Conservation (phyloP, 2,797 vertebrate genomes). For the Paramormyrops hopkinsi region DNA sequence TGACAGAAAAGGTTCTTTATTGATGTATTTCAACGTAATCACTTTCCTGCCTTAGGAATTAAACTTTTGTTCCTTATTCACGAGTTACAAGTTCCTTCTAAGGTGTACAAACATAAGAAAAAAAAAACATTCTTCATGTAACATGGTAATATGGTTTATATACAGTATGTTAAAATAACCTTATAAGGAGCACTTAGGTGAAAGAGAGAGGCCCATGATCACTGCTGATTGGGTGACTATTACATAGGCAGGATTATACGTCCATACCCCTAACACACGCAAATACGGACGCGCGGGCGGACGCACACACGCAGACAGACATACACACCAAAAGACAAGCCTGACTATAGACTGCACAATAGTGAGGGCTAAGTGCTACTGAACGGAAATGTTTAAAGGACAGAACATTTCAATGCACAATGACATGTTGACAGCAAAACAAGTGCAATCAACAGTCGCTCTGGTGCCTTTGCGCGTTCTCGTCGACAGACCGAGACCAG, state of each 20-base stretch:
- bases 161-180: slow-evolving; percentile 51
- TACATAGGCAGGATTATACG: not conserved
- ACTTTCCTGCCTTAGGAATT: slow-evolving; percentile 31
- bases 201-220: slow-evolving; percentile 31
- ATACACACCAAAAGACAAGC: not conserved
- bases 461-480: not conserved
- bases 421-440: not conserved
- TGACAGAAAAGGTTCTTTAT: slow-evolving; percentile 37
- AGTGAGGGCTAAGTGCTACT: slow-evolving; percentile 33
- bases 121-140: slow-evolving; percentile 62
- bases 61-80: slow-evolving; percentile 44
- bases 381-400: slow-evolving; percentile 19
- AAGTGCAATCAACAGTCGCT: not conserved
- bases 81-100: slow-evolving; percentile 47
- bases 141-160: slow-evolving; percentile 52
- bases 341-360: slow-evolving; percentile 13
- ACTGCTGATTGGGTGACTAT: slow-evolving; percentile 24
- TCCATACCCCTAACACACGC: not conserved
- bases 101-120: slow-evolving; percentile 50
- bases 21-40: slow-evolving; percentile 34
- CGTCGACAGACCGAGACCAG: not conserved
- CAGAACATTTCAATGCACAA: slow-evolving; percentile 22
- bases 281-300: not conserved
- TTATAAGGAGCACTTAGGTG: slow-evolving; percentile 40
- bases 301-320: not conserved